These are phyloP conservation scores for Abrostola triplasia DNA, from an alignment of 2,888 invertebrate genomes.

Conservation along the genomic window DNA sequence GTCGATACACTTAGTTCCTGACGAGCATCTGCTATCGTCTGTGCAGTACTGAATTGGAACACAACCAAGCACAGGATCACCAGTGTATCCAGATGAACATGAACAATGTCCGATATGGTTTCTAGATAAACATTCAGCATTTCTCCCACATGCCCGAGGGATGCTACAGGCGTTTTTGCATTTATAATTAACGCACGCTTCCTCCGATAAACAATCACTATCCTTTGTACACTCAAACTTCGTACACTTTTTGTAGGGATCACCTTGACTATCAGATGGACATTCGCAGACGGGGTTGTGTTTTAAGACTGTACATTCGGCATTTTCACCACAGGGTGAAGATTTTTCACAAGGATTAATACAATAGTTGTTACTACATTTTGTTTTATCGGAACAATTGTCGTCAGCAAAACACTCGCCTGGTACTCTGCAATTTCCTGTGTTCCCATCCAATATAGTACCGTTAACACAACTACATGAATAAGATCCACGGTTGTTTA, in stretches of 20 bases:
- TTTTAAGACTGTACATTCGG: conserved; percentile 91
- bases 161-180: conserved; percentile 95
- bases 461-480: conserved; percentile 93
- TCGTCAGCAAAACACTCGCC: conserved; percentile 94
- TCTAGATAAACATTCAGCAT: conserved; percentile 92
- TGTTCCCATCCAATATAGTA: conserved; percentile 92
- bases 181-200: conserved; percentile 93
- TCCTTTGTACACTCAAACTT: conserved; percentile 93
- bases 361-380: conserved; percentile 92
- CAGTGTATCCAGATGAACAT: conserved; percentile 95
- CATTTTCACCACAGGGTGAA: conserved; percentile 92
- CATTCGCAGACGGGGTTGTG: conserved; percentile 93
- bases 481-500: conserved; percentile 93
- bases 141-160: conserved; percentile 94
- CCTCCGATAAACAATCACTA: conserved; percentile 91
- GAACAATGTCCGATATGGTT: conserved; percentile 95
- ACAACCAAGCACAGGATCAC: conserved; percentile 95
- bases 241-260: conserved; percentile 92
- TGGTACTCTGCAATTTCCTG: conserved; percentile 93
- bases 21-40: conserved; percentile 93
- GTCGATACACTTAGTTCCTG: conserved; percentile 94
- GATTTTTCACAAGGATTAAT: conserved; percentile 92
- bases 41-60: conserved; percentile 94
- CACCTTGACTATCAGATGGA: conserved; percentile 92
- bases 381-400: conserved; percentile 93